Percentiles rank a stretch among this genome's conserved stretches.
Evolutionary conservation across 2,797 vertebrate genomes (phyloP).

Genomic region (Pipistrellus pygmaeus): DNA sequence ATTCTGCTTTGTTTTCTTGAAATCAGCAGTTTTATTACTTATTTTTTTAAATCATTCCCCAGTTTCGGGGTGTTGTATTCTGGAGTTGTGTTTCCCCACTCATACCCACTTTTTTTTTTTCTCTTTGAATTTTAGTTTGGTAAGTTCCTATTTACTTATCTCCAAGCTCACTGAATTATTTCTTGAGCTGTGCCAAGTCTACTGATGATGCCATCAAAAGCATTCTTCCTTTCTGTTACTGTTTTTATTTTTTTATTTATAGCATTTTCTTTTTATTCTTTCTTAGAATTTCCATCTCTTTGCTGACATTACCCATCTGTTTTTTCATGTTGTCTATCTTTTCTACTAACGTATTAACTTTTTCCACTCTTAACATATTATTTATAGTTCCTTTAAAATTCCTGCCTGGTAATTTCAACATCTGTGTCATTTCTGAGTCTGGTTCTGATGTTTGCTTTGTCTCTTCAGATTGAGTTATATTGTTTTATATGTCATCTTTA

Average conservation of each 20-base stretch:
- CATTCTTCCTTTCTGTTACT: neutral
- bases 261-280: too few relatives aligned
- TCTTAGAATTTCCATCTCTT: neutral
- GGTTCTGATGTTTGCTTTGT: neutral
- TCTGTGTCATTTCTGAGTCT: neutral
- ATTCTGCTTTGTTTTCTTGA: neutral
- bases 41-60: neutral
- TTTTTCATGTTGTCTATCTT: neutral
- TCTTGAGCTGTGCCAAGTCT: neutral
- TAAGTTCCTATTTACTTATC: conserved; percentile 1
- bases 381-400: neutral
- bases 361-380: neutral
- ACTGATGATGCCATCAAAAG: neutral
- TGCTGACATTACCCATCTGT: neutral
- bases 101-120: too few relatives aligned
- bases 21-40: neutral
- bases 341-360: neutral
- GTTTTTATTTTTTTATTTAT: neutral
- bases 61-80: neutral
- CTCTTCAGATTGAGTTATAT: neutral
- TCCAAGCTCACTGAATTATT: neutral
- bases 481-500: neutral
- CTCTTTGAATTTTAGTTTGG: neutral
- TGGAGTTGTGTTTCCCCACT: neutral
- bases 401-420: neutral